Percentiles rank a stretch among this genome's conserved stretches.
These are phyloP conservation scores for Acronicta alni DNA, from an alignment of 2,888 invertebrate genomes.

Conservation along the genomic window DNA sequence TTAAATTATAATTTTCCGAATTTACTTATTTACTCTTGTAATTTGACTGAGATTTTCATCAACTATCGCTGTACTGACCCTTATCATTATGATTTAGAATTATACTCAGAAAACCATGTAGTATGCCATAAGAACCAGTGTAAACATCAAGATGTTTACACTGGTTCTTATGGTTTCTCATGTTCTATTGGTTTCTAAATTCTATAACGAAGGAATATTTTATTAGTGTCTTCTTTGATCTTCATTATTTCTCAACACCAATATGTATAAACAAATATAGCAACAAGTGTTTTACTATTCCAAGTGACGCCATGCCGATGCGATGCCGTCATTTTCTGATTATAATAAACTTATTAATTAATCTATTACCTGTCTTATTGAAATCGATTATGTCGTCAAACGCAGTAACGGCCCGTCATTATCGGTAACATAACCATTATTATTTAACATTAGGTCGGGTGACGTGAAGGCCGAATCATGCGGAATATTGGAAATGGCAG, in stretches of 20 bases:
- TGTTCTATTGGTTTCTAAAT: too few species aligned
- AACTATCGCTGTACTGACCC: too few species aligned
- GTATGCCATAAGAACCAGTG: too few species aligned
- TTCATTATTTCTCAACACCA: background rate
- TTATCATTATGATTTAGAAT: too few species aligned
- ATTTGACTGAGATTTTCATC: too few species aligned
- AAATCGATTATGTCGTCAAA: slow-evolving; percentile 46
- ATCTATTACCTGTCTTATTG: slow-evolving; percentile 38
- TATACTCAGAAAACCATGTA: too few species aligned
- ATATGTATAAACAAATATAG: background rate
- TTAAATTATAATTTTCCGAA: too few species aligned
- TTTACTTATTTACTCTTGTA: too few species aligned
- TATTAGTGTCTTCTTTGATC: background rate
- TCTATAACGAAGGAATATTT: too few species aligned
- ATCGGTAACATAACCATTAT: slow-evolving; percentile 22
- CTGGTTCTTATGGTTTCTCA: too few species aligned
- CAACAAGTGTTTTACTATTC: slow-evolving; percentile 22
- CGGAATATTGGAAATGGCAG: slow-evolving; percentile 14
- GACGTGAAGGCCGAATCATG: slow-evolving; percentile 21
- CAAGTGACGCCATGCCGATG: slow-evolving; percentile 6
- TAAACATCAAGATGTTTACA: too few species aligned
- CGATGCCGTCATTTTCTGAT: slow-evolving; percentile 25
- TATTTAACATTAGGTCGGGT: slow-evolving; percentile 35
- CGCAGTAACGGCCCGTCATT: slow-evolving; percentile 26
- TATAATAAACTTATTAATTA: slow-evolving; percentile 44